phyloP scores from a whole-genome alignment of 1,140 invertebrate species.

The Heliconius congener region DNA sequence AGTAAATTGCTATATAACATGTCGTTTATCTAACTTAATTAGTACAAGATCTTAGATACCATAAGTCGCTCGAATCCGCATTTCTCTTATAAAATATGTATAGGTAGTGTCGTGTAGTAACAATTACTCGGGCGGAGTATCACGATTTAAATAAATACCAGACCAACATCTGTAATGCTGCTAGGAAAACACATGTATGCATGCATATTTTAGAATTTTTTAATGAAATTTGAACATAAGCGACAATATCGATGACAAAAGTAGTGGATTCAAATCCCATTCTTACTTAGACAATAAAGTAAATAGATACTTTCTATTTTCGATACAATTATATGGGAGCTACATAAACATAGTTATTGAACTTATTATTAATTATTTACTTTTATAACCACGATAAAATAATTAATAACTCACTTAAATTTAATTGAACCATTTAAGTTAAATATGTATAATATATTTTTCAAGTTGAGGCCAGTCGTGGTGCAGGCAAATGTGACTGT shows the following conservation, averaged over 20 bases:
- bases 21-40: slow-evolving; percentile 9
- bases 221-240: neutral
- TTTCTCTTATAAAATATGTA: slow-evolving; percentile 59
- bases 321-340: too few species aligned
- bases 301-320: too few species aligned
- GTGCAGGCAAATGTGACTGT: too few species aligned
- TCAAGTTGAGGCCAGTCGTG: too few species aligned
- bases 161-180: neutral
- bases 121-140: slow-evolving; percentile 36
- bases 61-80: slow-evolving; percentile 31
- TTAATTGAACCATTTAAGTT: too few species aligned
- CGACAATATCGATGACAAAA: too few species aligned
- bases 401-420: too few species aligned
- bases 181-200: neutral
- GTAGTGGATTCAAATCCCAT: neutral
- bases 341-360: too few species aligned
- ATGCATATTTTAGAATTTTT: neutral
- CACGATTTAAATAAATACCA: slow-evolving; percentile 38
- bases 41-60: slow-evolving; percentile 1
- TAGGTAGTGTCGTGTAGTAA: slow-evolving; percentile 32
- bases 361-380: too few species aligned
- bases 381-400: too few species aligned
- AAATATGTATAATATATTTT: too few species aligned
- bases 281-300: neutral
- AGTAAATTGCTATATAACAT: neutral